Evolutionary conservation across 2,797 vertebrate genomes (phyloP).

Genomic region (Bucorvus abyssinicus): DNA sequence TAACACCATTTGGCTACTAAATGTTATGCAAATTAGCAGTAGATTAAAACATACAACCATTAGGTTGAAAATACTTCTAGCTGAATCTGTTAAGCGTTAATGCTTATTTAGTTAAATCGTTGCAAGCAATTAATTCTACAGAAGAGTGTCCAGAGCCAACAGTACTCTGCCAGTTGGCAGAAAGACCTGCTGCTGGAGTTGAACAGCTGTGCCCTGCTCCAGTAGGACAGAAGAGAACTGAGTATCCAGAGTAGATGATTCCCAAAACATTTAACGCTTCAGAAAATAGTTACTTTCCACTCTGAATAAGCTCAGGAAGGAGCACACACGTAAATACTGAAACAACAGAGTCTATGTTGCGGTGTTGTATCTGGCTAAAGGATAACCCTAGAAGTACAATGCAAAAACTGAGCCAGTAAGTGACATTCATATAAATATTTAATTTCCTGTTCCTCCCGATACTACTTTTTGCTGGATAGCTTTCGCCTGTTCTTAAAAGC

Average conservation of each 20-base stretch:
- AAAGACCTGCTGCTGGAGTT: not conserved
- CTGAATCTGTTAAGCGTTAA: not conserved
- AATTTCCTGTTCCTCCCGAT: not conserved
- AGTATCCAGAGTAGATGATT: not conserved
- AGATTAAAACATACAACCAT: not conserved
- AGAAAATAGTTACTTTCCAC: not conserved
- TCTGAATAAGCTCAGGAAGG: not conserved
- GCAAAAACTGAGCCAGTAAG: not conserved
- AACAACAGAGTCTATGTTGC: not conserved
- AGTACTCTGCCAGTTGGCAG: not conserved
- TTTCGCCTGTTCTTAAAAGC: not conserved
- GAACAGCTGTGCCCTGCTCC: not conserved
- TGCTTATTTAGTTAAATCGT: not conserved
- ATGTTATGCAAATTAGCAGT: not conserved
- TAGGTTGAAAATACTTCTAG: not conserved
- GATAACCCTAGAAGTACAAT: not conserved
- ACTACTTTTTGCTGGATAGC: not conserved
- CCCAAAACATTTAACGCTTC: not conserved
- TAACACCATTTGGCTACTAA: not conserved
- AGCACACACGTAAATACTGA: not conserved
- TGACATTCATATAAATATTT: not conserved
- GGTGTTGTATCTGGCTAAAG: not conserved
- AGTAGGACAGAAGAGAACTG: not conserved
- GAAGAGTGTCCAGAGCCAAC: not conserved
- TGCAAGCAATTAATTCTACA: not conserved